phyloP scores from a whole-genome alignment of 2,113 vertebrate genomes.

The Stomatorhinus ivindoensis region DNA sequence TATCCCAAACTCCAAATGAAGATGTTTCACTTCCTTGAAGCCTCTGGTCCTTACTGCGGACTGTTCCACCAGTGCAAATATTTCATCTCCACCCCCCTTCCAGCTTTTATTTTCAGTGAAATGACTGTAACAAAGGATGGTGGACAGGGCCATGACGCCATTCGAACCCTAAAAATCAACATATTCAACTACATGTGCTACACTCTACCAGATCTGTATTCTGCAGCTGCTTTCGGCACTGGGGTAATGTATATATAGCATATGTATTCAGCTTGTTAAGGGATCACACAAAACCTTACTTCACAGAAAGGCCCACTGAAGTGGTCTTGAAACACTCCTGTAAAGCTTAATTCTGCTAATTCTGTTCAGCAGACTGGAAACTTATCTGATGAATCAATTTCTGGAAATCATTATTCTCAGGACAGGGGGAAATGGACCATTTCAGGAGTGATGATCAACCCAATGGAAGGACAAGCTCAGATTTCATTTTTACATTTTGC shows the following conservation, averaged over 20 bases:
- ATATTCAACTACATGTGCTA: not conserved
- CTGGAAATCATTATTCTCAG: not conserved
- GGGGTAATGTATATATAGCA: not conserved
- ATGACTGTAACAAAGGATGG: not conserved
- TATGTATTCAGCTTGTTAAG: not conserved
- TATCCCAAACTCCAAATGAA: not conserved
- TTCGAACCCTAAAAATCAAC: not conserved
- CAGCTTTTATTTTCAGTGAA: not conserved
- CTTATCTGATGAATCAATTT: not conserved
- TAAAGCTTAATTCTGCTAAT: not conserved
- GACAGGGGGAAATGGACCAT: not conserved
- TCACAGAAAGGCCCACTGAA: not conserved
- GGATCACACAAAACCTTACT: not conserved
- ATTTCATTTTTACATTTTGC: not conserved
- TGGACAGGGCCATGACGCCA: not conserved
- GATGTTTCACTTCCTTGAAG: not conserved
- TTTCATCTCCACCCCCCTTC: not conserved
- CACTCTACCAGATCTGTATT: not conserved
- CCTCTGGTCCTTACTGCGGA: not conserved
- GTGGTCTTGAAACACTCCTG: not conserved
- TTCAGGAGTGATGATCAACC: not conserved
- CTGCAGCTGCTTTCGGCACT: not conserved
- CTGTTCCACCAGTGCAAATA: not conserved
- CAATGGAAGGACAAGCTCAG: not conserved
- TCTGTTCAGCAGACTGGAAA: not conserved